Conservation (phyloP, 2,888 invertebrate species). For the Empis livida region DNA sequence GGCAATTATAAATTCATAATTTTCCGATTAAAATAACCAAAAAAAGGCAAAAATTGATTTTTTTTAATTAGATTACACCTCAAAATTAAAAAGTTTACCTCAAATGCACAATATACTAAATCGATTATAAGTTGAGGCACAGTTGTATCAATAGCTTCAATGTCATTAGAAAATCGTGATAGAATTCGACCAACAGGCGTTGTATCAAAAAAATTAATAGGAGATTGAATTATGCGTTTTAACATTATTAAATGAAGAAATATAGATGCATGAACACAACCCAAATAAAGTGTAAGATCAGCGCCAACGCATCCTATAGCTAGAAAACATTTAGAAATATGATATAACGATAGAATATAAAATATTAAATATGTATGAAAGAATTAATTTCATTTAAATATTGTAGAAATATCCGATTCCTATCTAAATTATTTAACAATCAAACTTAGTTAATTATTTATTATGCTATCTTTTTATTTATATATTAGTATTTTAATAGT, state of each 20-base stretch:
- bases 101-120: constrained; percentile 38
- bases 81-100: constrained; percentile 26
- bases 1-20: too few relatives aligned
- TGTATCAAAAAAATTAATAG: constrained; percentile 65
- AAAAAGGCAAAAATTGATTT: too few relatives aligned
- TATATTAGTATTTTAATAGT: not conserved
- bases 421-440: not conserved
- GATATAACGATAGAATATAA: not conserved
- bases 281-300: constrained; percentile 52
- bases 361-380: not conserved
- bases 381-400: not conserved
- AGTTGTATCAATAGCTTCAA: constrained; percentile 43
- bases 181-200: constrained; percentile 65
- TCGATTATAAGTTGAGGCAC: constrained; percentile 41
- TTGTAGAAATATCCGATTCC: not conserved
- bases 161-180: constrained; percentile 50
- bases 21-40: too few relatives aligned
- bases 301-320: constrained; percentile 49
- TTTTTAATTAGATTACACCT: too few relatives aligned
- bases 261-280: constrained; percentile 18
- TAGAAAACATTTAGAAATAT: constrained; percentile 37
- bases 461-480: not conserved
- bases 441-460: not conserved
- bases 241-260: constrained; percentile 32
- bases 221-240: constrained; percentile 37